Conservation (phyloP, 2,888 invertebrate genomes). For the Agrenia bidenticulata region DNA sequence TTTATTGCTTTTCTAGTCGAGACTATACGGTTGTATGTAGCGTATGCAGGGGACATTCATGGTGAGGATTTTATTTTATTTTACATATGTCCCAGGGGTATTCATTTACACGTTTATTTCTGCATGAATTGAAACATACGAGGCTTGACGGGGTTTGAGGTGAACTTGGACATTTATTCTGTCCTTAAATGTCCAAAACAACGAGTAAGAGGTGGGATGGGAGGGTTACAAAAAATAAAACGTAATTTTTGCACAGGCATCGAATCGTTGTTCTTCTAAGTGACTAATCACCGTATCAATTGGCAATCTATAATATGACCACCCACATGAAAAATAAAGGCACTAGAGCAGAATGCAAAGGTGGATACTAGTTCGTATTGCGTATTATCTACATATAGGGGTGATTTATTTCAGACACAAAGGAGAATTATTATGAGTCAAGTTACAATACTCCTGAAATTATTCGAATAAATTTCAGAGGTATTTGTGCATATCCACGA, state of each 20-base stretch:
- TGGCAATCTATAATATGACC: not conserved
- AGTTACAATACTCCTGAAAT: too few relatives aligned
- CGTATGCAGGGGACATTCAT: too few relatives aligned
- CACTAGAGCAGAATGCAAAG: too few relatives aligned
- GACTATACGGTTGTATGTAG: too few relatives aligned
- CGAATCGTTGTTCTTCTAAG: not conserved
- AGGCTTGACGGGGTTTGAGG: slow-evolving; percentile 21
- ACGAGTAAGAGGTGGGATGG: not conserved
- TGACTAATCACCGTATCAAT: not conserved
- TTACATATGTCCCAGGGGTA: slow-evolving; percentile 1
- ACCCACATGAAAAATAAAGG: not conserved
- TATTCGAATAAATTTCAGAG: too few relatives aligned
- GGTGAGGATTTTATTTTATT: not conserved
- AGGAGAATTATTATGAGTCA: too few relatives aligned
- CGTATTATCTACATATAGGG: too few relatives aligned
- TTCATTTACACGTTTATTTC: slow-evolving; percentile 28
- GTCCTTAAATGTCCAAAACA: too few relatives aligned
- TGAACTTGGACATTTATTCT: not conserved
- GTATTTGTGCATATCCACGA: not conserved
- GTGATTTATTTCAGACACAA: too few relatives aligned
- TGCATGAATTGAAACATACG: slow-evolving; percentile 22
- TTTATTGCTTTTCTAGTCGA: not conserved
- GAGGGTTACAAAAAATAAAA: not conserved
- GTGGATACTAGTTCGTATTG: too few relatives aligned
- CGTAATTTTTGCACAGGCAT: not conserved